phyloP scores from a whole-genome alignment of 2,888 invertebrate species.

The Timema cristinae region DNA sequence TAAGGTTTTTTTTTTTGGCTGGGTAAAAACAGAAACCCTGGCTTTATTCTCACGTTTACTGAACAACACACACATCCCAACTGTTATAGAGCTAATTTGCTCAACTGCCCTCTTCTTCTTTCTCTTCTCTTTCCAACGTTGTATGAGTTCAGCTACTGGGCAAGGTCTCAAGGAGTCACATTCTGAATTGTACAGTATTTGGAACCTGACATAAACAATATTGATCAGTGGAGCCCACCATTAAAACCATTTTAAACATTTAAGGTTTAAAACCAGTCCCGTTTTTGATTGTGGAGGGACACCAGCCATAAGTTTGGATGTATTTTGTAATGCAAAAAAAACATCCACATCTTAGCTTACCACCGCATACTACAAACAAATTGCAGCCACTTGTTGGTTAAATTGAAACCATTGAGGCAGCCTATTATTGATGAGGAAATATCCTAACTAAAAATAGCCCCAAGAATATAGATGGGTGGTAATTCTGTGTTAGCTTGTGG shows the following conservation, averaged over 20 bases:
- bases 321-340: conserved; percentile 16
- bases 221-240: not conserved
- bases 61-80: not conserved
- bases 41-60: no score
- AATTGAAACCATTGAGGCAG: conserved; percentile 13
- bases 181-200: conserved; percentile 46
- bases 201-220: conserved; percentile 37
- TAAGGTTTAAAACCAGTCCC: not conserved
- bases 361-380: not conserved
- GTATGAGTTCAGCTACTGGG: conserved; percentile 43
- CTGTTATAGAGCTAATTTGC: not conserved
- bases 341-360: conserved; percentile 8
- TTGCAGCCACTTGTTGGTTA: not conserved
- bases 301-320: conserved; percentile 16
- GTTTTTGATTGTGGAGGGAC: conserved; percentile 11
- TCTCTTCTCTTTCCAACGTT: conserved; percentile 45
- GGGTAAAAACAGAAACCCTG: no score
- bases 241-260: not conserved
- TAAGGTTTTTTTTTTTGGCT: no score
- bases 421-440: conserved; percentile 11
- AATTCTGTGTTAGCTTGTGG: not conserved
- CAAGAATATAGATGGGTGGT: not conserved
- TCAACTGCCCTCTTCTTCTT: conserved; percentile 36
- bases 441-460: not conserved
- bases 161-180: conserved; percentile 48